Percentiles rank a stretch among this genome's conserved stretches.
phyloP scores from a whole-genome alignment of 2,113 vertebrate genomes.

The Equus przewalskii region DNA sequence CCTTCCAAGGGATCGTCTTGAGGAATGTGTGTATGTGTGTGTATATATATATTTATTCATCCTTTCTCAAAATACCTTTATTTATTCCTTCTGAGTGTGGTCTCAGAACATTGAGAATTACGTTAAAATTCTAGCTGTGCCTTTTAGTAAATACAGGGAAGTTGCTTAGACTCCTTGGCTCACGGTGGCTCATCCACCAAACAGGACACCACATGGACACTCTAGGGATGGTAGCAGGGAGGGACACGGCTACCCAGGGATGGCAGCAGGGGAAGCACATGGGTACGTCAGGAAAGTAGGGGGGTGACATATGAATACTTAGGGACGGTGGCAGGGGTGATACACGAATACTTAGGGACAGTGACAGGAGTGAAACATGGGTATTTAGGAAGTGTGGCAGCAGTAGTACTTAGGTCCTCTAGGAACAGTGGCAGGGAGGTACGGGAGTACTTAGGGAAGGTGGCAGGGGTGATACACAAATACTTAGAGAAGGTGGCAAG shows the following conservation, averaged over 20 bases:
- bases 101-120: background rate
- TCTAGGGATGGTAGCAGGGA: background rate
- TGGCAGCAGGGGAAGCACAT: background rate
- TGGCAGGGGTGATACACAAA: too few relatives aligned
- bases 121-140: background rate
- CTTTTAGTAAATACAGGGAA: background rate
- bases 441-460: fast-evolving
- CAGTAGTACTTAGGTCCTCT: too few relatives aligned
- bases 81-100: background rate
- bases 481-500: too few relatives aligned
- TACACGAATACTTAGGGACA: background rate
- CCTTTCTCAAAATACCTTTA: background rate
- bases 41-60: too few relatives aligned
- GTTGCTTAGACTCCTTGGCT: background rate
- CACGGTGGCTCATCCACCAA: background rate
- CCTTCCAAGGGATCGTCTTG: background rate
- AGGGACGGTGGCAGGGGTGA: background rate
- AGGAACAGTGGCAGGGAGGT: background rate
- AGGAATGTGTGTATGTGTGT: background rate
- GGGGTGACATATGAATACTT: too few relatives aligned
- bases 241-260: too few relatives aligned
- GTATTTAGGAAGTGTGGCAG: background rate
- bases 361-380: too few relatives aligned
- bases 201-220: background rate
- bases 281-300: too few relatives aligned